These are phyloP conservation scores for Galaxias olidus DNA, from an alignment of 2,797 vertebrate species.

Conservation along the genomic window DNA sequence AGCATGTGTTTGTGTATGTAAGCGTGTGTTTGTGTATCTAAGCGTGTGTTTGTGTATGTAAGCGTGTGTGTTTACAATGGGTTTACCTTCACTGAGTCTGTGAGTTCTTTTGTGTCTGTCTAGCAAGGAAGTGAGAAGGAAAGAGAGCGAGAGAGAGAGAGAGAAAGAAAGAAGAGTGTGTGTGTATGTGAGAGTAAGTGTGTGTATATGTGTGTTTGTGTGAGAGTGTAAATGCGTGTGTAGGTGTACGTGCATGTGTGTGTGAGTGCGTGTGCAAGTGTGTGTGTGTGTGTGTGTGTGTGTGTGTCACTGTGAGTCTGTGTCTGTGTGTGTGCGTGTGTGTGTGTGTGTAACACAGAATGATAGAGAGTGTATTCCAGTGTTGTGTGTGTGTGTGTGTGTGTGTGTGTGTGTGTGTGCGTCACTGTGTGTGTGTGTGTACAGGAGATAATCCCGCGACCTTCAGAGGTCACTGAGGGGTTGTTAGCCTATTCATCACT, in stretches of 20 bases:
- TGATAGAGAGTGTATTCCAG: no score
- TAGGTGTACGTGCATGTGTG: not conserved
- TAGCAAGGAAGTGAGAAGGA: no score
- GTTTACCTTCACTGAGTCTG: no score
- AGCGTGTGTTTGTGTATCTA: not conserved
- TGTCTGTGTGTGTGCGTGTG: not conserved
- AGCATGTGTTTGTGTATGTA: slow-evolving; percentile 5
- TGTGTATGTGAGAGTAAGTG: not conserved
- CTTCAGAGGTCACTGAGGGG: not conserved
- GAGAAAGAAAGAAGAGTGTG: not conserved
- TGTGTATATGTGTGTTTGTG: not conserved
- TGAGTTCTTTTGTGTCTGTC: no score
- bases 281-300: not conserved
- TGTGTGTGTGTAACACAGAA: slow-evolving; percentile 1
- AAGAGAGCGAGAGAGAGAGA: no score
- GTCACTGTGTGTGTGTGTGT: not conserved
- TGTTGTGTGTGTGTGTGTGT: not conserved
- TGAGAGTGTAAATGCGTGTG: not conserved
- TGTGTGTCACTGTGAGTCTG: not conserved
- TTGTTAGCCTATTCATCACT: slow-evolving; percentile 7
- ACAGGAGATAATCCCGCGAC: slow-evolving; percentile 3
- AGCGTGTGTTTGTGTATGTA: slow-evolving; percentile 8
- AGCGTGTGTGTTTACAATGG: not conserved
- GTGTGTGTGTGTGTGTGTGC: slow-evolving; percentile 6
- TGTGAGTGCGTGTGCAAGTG: not conserved